Base-by-base conservation (phyloP, 2,797 vertebrate genomes). In the Anableps anableps region DNA sequence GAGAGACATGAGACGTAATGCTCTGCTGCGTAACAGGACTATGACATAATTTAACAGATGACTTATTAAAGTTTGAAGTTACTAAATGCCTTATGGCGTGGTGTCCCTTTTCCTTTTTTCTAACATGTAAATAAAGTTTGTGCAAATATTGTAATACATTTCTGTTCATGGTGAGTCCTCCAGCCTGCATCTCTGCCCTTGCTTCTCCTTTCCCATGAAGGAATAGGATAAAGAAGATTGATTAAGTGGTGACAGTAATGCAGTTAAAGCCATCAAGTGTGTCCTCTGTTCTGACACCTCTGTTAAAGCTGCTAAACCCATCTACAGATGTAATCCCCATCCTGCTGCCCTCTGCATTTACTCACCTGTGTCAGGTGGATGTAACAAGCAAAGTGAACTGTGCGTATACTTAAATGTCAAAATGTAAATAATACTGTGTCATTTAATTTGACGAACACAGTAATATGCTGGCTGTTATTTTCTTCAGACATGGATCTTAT, bases 211-310 rank as follows among this genome's bases (percentile, higher is more conserved):
- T 80, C 23, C 31, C 62, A 41, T 86, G 50, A 89, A 79, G 83
- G 62, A 90, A 88, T 80, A 75, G 89, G 93, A 95, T 95, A 95
- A 95, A 83, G 79, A 78, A 83, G 84, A 93, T 81, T 84, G 88
- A 91, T 91, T 90, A 90, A 92, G 90, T 76, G 21, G 80, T 86
- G 90, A 93, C 88, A 89, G 83, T 94, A 94, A 94, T 93, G 86
- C 91, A 91, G 72, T 89, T 92, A 93, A 93, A 94, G 89, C 91
- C 78, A 71, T 92, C 76, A 88, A 91, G 82, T 88, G 89, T 90
- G 94, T 94, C 95, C 95, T 94, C 88, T 92, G 86, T 80, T 87
- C 78, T 92, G 88, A 91, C 91, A 93, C 90, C 89, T 94, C 86
- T 88, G 87, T 86, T 85, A 92, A 92, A 92, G 89, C 91, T 88